Percentiles rank a stretch among this genome's conserved stretches.
phyloP scores from a whole-genome alignment of 2,888 invertebrate species.

The Tribolium freemani region DNA sequence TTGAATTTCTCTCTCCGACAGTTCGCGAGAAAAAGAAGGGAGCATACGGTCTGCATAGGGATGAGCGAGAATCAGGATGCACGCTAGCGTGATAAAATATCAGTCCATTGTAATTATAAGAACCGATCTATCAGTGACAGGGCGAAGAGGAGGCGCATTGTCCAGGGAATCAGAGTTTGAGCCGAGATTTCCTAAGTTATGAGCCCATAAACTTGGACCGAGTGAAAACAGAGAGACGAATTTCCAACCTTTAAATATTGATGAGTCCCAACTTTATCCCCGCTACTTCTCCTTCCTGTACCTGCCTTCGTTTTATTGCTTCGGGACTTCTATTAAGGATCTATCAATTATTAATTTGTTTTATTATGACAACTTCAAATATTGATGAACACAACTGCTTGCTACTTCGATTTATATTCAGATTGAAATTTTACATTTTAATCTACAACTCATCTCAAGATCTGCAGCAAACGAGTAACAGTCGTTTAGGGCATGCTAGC shows the following conservation, averaged over 20 bases:
- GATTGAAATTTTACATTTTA: conserved; percentile 13
- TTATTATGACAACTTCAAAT: conserved; percentile 36
- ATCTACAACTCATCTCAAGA: neutral
- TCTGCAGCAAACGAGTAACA: neutral
- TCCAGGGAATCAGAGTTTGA: conserved; percentile 54
- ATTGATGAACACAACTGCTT: conserved; percentile 32
- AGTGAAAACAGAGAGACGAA: conserved; percentile 57
- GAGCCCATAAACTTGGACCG: conserved; percentile 55
- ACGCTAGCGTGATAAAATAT: conserved; percentile 52
- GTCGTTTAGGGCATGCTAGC: neutral
- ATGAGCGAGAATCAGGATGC: conserved; percentile 36
- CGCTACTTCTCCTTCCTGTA: conserved; percentile 39
- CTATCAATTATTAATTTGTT: conserved; percentile 45
- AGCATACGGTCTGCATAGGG: conserved; percentile 27
- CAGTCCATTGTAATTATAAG: conserved; percentile 52
- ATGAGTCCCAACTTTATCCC: conserved; percentile 47
- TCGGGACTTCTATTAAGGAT: conserved; percentile 34
- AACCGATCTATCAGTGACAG: conserved; percentile 49
- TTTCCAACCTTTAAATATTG: conserved; percentile 56
- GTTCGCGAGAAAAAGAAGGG: conserved; percentile 27
- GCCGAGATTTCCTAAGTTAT: conserved; percentile 57
- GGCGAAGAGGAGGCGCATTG: conserved; percentile 51
- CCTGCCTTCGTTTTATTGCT: conserved; percentile 36
- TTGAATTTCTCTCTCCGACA: conserved; percentile 20
- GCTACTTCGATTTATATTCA: conserved; percentile 19